These are phyloP conservation scores for Oligia latruncula DNA, from an alignment of 2,888 invertebrate species.

Conservation along the genomic window DNA sequence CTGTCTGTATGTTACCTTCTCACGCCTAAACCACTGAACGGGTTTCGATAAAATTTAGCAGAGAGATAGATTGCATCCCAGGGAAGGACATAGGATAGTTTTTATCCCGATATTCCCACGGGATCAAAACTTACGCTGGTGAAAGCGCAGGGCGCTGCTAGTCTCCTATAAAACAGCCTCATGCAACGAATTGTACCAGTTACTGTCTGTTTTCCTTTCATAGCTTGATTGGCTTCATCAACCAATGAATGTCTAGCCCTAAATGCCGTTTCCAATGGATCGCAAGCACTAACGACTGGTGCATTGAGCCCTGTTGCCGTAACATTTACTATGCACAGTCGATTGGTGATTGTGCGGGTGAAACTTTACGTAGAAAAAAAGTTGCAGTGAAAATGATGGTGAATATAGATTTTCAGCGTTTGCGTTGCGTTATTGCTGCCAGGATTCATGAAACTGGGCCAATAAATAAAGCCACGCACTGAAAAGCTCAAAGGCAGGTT, in stretches of 20 bases:
- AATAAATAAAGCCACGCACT: background rate
- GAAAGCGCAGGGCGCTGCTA: too few relatives aligned
- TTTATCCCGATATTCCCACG: too few relatives aligned
- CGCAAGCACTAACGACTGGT: slow-evolving; percentile 40
- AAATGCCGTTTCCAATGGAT: slow-evolving; percentile 20
- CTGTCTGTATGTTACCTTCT: too few relatives aligned
- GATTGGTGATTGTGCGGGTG: background rate
- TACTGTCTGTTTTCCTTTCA: slow-evolving; percentile 27
- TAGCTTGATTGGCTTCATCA: slow-evolving; percentile 39
- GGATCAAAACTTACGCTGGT: too few relatives aligned
- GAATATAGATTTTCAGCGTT: background rate
- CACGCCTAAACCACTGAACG: too few relatives aligned
- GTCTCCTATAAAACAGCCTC: background rate
- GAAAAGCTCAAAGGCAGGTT: too few relatives aligned
- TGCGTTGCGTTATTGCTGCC: background rate
- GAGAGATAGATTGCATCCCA: too few relatives aligned
- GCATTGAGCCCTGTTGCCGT: slow-evolving; percentile 29
- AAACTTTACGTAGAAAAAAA: slow-evolving; percentile 8
- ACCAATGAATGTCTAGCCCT: slow-evolving; percentile 6
- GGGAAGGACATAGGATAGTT: too few relatives aligned
- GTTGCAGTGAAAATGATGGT: background rate
- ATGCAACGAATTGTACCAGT: background rate
- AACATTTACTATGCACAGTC: slow-evolving; percentile 9
- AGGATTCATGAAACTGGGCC: background rate
- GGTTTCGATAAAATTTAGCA: too few relatives aligned